A percentile compares a stretch with the other conserved stretches of the same genome.
These are phyloP conservation scores for Colistium nudipinnis DNA, from an alignment of 2,113 vertebrate genomes.

Conservation along the genomic window DNA sequence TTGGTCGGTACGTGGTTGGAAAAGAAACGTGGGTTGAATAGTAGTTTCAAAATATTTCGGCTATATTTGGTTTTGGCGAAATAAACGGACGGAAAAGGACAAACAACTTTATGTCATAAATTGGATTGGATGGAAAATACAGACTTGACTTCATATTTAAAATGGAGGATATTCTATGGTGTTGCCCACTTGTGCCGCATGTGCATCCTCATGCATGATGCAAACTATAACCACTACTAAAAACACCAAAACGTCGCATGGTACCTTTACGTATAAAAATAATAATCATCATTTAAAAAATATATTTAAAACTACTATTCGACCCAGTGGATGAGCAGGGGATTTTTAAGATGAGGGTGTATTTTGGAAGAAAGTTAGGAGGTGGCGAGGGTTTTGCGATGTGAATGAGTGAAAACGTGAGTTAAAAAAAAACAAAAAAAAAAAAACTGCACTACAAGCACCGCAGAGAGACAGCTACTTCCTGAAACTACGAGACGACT, in stretches of 20 bases:
- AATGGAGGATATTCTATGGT: no score
- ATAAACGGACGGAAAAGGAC: background rate
- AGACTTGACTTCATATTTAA: no score
- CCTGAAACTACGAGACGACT: conserved; percentile 33
- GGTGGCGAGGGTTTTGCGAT: conserved; percentile 1
- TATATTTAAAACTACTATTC: conserved; percentile 42
- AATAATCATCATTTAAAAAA: background rate
- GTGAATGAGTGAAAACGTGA: no score
- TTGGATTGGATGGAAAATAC: no score
- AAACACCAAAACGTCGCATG: background rate
- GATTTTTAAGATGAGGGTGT: background rate
- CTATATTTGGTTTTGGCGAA: background rate
- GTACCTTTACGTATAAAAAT: background rate
- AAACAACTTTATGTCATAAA: no score
- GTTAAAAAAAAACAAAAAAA: no score
- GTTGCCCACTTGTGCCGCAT: no score
- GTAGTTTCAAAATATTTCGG: conserved; percentile 34
- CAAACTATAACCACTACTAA: no score
- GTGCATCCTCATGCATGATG: no score
- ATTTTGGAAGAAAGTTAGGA: conserved; percentile 27
- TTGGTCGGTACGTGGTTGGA: conserved; percentile 3
- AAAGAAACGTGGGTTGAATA: conserved; percentile 40
- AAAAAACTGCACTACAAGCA: no score
- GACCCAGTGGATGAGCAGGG: conserved; percentile 1
- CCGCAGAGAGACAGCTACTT: background rate